A percentile compares a stretch with the other conserved stretches of the same genome.
Conservation (phyloP, 2,113 vertebrate genomes). For the Thermophis baileyi region DNA sequence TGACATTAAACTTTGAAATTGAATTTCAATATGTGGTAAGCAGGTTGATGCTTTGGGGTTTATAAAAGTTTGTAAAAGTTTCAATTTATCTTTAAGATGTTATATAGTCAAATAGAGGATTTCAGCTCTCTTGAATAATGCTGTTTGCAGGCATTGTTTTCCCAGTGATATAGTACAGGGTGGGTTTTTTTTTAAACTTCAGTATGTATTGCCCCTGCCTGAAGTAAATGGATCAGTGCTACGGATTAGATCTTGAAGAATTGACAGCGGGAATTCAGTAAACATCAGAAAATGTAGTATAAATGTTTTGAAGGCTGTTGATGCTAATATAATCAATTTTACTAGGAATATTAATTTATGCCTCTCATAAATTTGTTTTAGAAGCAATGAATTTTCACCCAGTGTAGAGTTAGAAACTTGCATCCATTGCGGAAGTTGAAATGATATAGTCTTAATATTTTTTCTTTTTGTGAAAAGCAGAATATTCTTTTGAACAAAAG, state of each 20-base stretch:
- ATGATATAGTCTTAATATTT: slow-evolving; percentile 35
- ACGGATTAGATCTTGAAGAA: slow-evolving; percentile 65
- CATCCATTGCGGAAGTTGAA: slow-evolving; percentile 22
- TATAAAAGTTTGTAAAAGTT: slow-evolving; percentile 62
- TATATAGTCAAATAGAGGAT: slow-evolving; percentile 50
- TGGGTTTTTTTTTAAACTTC: slow-evolving; percentile 30
- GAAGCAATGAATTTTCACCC: slow-evolving; percentile 31
- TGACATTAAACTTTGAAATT: slow-evolving; percentile 55
- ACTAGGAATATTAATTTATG: slow-evolving; percentile 30
- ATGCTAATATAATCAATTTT: slow-evolving; percentile 43
- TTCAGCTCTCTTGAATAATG: slow-evolving; percentile 59
- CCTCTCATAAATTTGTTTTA: slow-evolving; percentile 46
- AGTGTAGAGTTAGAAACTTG: slow-evolving; percentile 24
- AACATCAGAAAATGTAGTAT: slow-evolving; percentile 63
- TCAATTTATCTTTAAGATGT: slow-evolving; percentile 51
- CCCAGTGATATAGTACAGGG: slow-evolving; percentile 55
- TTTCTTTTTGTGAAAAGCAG: slow-evolving; percentile 19
- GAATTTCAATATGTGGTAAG: slow-evolving; percentile 55
- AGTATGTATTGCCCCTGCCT: slow-evolving; percentile 62
- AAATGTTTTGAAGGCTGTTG: slow-evolving; percentile 68
- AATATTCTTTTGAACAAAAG: slow-evolving; percentile 49
- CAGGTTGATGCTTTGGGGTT: slow-evolving; percentile 63
- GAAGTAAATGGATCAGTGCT: slow-evolving; percentile 69
- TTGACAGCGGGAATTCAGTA: slow-evolving; percentile 71
- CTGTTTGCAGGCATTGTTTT: slow-evolving; percentile 63